A percentile compares a stretch with the other conserved stretches of the same genome.
These are phyloP conservation scores for Vandiemenella viatica DNA, from an alignment of 2,888 invertebrate genomes.

Conservation along the genomic window DNA sequence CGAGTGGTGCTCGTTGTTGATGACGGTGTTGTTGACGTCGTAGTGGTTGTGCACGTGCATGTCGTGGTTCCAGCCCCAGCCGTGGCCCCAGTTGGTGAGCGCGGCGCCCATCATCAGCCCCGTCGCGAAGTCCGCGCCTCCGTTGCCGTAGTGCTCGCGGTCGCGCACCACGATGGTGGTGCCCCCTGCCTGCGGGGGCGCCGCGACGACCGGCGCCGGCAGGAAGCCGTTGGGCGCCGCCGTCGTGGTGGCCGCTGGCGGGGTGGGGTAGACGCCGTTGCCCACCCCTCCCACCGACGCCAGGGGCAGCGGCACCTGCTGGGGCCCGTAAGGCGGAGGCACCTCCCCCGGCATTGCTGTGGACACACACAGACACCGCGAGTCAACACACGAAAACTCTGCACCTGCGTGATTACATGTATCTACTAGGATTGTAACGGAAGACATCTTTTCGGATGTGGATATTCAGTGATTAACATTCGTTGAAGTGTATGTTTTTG, in stretches of 20 bases:
- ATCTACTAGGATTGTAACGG: no score
- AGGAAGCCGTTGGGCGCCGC: conserved; percentile 8
- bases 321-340: conserved; percentile 9
- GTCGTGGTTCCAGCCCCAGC: conserved; percentile 41
- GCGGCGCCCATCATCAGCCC: conserved; percentile 57
- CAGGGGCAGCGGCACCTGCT: conserved; percentile 4
- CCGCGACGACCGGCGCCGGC: conserved; percentile 5
- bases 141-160: conserved; percentile 7
- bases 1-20: conserved; percentile 12
- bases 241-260: conserved; percentile 4
- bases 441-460: no score
- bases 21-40: conserved; percentile 16
- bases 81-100: conserved; percentile 50
- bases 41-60: conserved; percentile 16
- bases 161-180: conserved; percentile 16
- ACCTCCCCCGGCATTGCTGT: conserved; percentile 16
- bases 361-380: conserved; percentile 2
- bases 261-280: conserved; percentile 9
- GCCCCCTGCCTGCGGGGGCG: conserved; percentile 8
- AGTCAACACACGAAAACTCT: no score
- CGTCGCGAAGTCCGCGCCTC: conserved; percentile 27
- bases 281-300: conserved; percentile 5
- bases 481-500: no score
- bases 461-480: no score
- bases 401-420: no score